Conservation (phyloP, 2,113 vertebrate species). For the Myrmophylax atrothorax region DNA sequence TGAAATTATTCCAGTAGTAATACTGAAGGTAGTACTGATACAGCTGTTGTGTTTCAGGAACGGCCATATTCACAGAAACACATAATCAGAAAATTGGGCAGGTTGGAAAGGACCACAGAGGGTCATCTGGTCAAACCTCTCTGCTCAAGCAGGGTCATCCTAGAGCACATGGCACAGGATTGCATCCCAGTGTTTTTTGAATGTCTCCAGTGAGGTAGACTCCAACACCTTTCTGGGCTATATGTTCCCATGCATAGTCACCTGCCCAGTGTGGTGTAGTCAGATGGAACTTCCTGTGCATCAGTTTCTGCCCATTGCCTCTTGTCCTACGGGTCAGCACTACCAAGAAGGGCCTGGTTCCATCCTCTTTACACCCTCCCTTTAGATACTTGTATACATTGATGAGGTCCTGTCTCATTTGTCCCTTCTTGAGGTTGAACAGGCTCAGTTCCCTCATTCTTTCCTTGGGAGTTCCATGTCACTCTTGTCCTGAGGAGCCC, state of each 20-base stretch:
- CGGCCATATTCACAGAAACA: not conserved
- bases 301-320: not conserved
- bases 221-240: accelerated
- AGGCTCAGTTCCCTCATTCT: not conserved
- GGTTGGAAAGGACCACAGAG: not conserved
- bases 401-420: not conserved
- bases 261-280: too few species aligned
- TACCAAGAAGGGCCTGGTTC: not conserved
- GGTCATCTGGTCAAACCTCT: not conserved
- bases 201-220: not conserved
- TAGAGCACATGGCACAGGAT: not conserved
- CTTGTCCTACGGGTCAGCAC: not conserved
- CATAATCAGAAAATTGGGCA: not conserved
- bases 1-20: not conserved
- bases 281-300: not conserved
- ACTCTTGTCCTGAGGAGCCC: not conserved
- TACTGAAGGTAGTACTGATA: not conserved
- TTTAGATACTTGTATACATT: not conserved
- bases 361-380: not conserved
- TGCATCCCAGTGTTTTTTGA: accelerated
- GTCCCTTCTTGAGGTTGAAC: not conserved
- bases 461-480: not conserved
- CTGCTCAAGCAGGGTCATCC: not conserved
- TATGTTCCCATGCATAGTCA: not conserved
- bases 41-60: not conserved